phyloP scores from a whole-genome alignment of 2,113 vertebrate species.

The Cervus canadensis region DNA sequence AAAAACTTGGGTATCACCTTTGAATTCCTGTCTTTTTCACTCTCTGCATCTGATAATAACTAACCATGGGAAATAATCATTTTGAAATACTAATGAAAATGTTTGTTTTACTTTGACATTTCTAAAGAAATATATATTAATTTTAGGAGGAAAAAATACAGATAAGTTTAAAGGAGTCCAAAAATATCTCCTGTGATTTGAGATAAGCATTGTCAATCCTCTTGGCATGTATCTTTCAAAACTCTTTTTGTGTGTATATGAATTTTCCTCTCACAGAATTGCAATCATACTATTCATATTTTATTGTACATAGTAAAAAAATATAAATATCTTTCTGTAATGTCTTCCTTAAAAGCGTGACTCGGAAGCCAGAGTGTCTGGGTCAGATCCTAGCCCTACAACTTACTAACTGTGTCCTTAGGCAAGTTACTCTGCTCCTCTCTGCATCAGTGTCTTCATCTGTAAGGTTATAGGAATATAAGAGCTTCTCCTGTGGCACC shows the following conservation, averaged over 20 bases:
- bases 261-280: not conserved
- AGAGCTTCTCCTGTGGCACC: not conserved
- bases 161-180: not conserved
- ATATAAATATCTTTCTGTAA: not conserved
- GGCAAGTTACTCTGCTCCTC: not conserved
- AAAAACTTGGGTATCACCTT: not conserved
- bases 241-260: not conserved
- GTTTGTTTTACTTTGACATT: not conserved
- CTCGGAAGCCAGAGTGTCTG: not conserved
- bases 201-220: not conserved
- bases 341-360: not conserved
- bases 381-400: not conserved
- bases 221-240: not conserved
- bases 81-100: not conserved
- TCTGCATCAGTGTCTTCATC: not conserved
- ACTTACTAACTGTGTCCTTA: not conserved
- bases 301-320: not conserved
- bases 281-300: not conserved
- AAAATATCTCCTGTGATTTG: not conserved
- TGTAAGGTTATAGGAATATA: not conserved
- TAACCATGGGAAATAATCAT: not conserved
- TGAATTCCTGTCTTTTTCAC: not conserved
- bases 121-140: not conserved
- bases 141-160: not conserved
- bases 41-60: not conserved